These are phyloP conservation scores for Pissodes strobi DNA, from an alignment of 1,140 invertebrate genomes.

Conservation along the genomic window DNA sequence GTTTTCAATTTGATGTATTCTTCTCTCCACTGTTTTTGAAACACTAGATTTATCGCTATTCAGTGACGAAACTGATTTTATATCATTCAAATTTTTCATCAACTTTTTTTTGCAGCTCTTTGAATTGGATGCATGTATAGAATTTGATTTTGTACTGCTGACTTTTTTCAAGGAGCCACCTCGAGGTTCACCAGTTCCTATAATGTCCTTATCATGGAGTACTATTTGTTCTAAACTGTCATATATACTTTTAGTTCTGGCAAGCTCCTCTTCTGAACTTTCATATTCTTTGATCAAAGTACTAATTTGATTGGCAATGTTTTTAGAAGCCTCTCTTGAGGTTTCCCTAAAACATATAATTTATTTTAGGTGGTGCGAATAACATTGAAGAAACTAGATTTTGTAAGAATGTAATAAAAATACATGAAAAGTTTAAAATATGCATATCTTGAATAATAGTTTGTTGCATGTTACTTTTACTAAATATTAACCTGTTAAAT, in stretches of 20 bases:
- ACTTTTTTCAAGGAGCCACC: neutral
- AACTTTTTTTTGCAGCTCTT: neutral
- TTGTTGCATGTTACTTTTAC: too few relatives aligned
- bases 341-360: neutral
- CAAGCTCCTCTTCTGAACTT: neutral
- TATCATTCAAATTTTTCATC: neutral
- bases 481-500: too few relatives aligned
- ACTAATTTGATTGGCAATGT: neutral
- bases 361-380: too few relatives aligned
- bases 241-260: neutral
- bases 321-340: too few relatives aligned
- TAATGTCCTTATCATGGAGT: neutral
- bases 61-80: neutral
- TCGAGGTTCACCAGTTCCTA: neutral
- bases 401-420: too few relatives aligned
- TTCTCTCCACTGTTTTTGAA: constrained; percentile 7
- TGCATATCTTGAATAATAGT: too few relatives aligned
- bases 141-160: neutral
- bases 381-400: too few relatives aligned
- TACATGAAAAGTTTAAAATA: too few relatives aligned
- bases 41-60: neutral
- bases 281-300: neutral
- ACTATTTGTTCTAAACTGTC: neutral
- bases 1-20: constrained; percentile 11
- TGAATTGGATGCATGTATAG: neutral